A percentile compares a stretch with the other conserved stretches of the same genome.
Conservation (phyloP, 2,797 vertebrate species). For the Natrix natrix region DNA sequence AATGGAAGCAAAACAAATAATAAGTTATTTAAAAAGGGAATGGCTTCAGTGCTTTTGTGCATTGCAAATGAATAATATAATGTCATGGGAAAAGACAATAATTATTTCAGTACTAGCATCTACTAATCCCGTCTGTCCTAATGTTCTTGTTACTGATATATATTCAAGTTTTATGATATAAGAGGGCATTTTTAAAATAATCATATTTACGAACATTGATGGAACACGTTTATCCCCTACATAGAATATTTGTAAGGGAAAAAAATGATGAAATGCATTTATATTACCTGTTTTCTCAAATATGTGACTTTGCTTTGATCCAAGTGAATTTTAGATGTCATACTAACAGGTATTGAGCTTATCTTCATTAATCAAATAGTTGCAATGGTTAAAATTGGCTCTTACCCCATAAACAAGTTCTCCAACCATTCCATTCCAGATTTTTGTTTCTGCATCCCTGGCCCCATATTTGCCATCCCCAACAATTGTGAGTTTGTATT, state of each 20-base stretch:
- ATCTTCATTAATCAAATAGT: constrained; percentile 29
- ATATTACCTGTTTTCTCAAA: constrained; percentile 17
- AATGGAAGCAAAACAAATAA: constrained; percentile 63
- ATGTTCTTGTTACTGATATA: constrained; percentile 33
- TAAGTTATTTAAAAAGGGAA: constrained; percentile 37
- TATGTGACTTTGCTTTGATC: constrained; percentile 7
- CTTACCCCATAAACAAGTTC: constrained; percentile 98
- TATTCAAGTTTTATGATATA: neutral
- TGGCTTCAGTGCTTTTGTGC: constrained; percentile 13
- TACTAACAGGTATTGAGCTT: neutral
- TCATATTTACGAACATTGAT: neutral
- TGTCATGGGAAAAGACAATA: neutral
- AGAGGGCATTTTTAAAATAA: neutral
- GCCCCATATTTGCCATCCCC: constrained; percentile 97
- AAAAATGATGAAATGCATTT: constrained; percentile 11
- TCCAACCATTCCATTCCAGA: constrained; percentile 99
- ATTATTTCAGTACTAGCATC: neutral
- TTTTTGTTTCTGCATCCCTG: constrained; percentile 97
- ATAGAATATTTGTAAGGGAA: neutral
- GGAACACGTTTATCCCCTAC: constrained; percentile 8
- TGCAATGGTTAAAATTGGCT: constrained; percentile 46
- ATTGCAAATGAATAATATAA: constrained; percentile 45
- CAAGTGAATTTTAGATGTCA: constrained; percentile 7
- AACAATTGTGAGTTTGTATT: constrained; percentile 97
- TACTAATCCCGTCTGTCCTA: constrained; percentile 13